Evolutionary conservation across 2,888 invertebrate species (phyloP).

Genomic region (Diachrysia chrysitis): DNA sequence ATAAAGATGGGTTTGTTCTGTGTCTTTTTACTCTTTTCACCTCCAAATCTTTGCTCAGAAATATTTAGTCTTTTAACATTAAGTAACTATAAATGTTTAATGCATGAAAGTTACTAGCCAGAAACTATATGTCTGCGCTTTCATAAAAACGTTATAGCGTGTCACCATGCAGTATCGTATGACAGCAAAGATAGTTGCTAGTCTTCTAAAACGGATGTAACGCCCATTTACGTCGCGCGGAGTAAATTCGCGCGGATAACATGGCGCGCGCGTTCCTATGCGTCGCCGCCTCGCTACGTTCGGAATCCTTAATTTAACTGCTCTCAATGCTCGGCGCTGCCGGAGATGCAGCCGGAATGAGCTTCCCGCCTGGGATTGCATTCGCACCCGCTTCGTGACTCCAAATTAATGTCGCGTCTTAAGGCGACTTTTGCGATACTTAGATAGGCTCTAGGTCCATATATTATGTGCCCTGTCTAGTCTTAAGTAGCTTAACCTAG

Average conservation of each 20-base stretch:
- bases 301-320: constrained; percentile 85
- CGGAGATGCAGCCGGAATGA: constrained; percentile 86
- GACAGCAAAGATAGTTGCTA: constrained; percentile 26
- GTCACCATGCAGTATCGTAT: constrained; percentile 13
- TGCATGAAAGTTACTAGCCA: neutral
- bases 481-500: constrained; percentile 20
- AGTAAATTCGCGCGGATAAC: constrained; percentile 49
- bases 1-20: neutral
- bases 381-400: constrained; percentile 79
- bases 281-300: constrained; percentile 68
- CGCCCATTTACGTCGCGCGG: constrained; percentile 42
- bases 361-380: constrained; percentile 87
- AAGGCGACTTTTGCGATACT: constrained; percentile 46
- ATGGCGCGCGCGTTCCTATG: constrained; percentile 61
- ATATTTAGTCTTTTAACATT: neutral
- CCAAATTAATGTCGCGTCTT: constrained; percentile 79
- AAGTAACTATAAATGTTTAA: neutral
- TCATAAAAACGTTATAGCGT: constrained; percentile 9
- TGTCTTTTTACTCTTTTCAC: too few relatives aligned
- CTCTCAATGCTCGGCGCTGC: constrained; percentile 66
- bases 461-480: constrained; percentile 36
- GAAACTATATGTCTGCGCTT: neutral
- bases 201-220: constrained; percentile 49
- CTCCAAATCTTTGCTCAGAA: too few relatives aligned
- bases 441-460: constrained; percentile 33